Evolutionary conservation across 1,140 invertebrate species (phyloP), one percentile per base, ranked within the genome.

Genomic region (Scaptomyza hsui): DNA sequence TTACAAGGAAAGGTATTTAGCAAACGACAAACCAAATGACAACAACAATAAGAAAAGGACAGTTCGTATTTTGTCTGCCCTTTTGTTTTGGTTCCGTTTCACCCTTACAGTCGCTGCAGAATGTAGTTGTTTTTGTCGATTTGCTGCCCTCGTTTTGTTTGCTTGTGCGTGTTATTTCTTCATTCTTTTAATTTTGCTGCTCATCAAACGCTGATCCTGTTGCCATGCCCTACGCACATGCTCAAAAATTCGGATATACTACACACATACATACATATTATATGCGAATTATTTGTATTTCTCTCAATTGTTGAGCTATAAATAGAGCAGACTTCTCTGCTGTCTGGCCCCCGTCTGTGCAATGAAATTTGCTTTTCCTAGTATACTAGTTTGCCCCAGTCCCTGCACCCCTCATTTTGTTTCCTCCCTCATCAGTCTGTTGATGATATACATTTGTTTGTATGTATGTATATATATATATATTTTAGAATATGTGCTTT

Each of bases 1-100:
- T 75, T 92, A 92, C 65, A 91, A 85, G 72, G 92, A 93, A 91
- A 92, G 92, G 92, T 93, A 85, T 68, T 56, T 61, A 59, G 42
- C 35, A 39, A 56, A 44, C 48, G 44, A 62, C 37, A 19, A 45
- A 15, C 45, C 24, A 29, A 35, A 69, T 15, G 3, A 51, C 16
- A 18, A 24, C 49, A 63, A 62, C 15, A 62, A 62, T 35, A 51
- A 61, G 45, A 41, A 51, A 26, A 49, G 16, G 35, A 35, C 49
- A 55, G 51, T n/a, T 56, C 32, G 32, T 77, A 41, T 47, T 64
- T 61, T 75, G 41, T 69, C 57, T 56, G 57, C 37, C 75, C 79
- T 83, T 55, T 83, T 83, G 80, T 83, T 83, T 83, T 85, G 79
- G 59, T 78, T 83, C 62, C 62, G 67, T 83, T 78, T 53, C 39